Evolutionary conservation across 2,797 vertebrate genomes (phyloP), one percentile per base, ranked within the genome.

Genomic region (Cossypha heuglini): DNA sequence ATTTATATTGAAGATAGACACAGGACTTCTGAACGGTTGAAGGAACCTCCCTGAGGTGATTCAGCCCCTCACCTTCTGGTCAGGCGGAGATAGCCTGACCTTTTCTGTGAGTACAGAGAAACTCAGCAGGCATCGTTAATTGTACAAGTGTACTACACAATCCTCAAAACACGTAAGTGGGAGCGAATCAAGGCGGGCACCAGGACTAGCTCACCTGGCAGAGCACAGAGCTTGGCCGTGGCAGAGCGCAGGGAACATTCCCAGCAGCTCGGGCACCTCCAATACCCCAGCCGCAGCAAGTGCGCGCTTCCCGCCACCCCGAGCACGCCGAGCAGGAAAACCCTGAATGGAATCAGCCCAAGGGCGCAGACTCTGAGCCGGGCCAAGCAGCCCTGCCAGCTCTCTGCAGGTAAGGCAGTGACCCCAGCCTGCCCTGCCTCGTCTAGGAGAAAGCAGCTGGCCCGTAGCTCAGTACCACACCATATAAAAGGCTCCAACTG

Each of bases 391-490:
- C 49, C 49, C 45, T 17, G 37, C n/a, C 52, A 57, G 37, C 9
- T 54, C 11, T 13, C 26, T 9, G 28, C 22, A 67, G 77, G 66
- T 19, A 20, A 22, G 21, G n/a, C 5, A 26, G 3, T 24, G 74
- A 82, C 18, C 29, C 29, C 2, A 0, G 38, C 16, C 42, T 49
- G 45, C 64, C 26, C 54, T 24, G 8, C 48, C 38, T 15, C 38
- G 0, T 1, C 29, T 2, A 0, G 10, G 2, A 49, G 62, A 55
- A 58, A 52, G 54, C 43, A 54, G 43, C 12, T 20, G 61, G 16
- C 0, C 0, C 0, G 6, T 2, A 10, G 16, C 2, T 40, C 29
- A 5, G n/a, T 3, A 28, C 20, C 7, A 11, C 11, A 17, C 20
- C 20, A 10, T 2, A 7, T 0, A n/a, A 31, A 54, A 58, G 14